Percentiles rank a stretch among this genome's conserved stretches.
phyloP scores from a whole-genome alignment of 2,888 invertebrate species.

The Melanostoma mellinum region DNA sequence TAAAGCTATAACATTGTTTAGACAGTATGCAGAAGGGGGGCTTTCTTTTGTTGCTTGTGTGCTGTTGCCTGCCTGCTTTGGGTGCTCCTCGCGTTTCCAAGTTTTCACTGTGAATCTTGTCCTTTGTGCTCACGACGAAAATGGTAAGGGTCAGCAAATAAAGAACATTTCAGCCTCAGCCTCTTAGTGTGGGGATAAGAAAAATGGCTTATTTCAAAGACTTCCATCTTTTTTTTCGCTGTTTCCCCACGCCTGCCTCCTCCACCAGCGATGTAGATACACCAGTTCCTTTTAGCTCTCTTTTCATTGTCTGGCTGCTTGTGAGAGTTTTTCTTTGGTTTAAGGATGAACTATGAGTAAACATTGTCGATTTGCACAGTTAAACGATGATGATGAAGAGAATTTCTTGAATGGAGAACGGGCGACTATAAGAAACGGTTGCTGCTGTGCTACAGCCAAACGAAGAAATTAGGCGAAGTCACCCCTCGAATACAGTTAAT shows the following conservation, averaged over 20 bases:
- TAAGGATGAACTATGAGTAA: slow-evolving; percentile 70
- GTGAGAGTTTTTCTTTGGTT: slow-evolving; percentile 57
- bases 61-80: slow-evolving; percentile 15
- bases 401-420: slow-evolving; percentile 41
- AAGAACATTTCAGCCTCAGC: slow-evolving; percentile 65
- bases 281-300: background rate
- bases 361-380: slow-evolving; percentile 72
- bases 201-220: slow-evolving; percentile 70
- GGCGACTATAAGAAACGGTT: background rate
- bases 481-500: slow-evolving; percentile 68
- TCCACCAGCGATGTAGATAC: background rate
- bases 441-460: slow-evolving; percentile 28
- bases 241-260: background rate
- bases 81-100: slow-evolving; percentile 45
- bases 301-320: slow-evolving; percentile 54
- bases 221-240: slow-evolving; percentile 20
- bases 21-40: slow-evolving; percentile 21
- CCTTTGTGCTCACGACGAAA: slow-evolving; percentile 6
- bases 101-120: slow-evolving; percentile 20
- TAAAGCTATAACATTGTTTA: slow-evolving; percentile 57
- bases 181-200: slow-evolving; percentile 68
- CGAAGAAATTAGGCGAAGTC: slow-evolving; percentile 64
- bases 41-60: slow-evolving; percentile 49
- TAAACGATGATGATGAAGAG: slow-evolving; percentile 70
- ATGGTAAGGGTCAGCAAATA: slow-evolving; percentile 68